Percentiles rank a stretch among this genome's conserved stretches.
phyloP scores from a whole-genome alignment of 1,140 invertebrate species.

The Drosophila littoralis region DNA sequence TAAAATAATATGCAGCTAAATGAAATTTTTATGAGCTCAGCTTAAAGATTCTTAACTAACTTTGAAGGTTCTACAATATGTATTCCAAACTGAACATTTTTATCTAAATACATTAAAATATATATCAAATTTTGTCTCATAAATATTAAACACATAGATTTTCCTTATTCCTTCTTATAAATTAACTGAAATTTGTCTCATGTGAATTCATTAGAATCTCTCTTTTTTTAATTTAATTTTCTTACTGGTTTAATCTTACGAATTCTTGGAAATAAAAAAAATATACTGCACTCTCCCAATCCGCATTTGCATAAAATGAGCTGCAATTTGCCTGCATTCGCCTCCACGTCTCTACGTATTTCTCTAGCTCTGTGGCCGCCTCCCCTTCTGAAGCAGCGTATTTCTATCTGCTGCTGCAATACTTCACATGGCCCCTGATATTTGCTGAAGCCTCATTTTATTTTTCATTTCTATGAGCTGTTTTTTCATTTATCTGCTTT shows the following conservation, averaged over 20 bases:
- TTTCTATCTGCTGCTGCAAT: conserved; percentile 45
- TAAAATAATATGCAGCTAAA: too few relatives aligned
- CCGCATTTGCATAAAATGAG: conserved; percentile 60
- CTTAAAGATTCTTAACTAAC: too few relatives aligned
- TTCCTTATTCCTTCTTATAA: neutral
- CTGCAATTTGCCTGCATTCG: conserved; percentile 25
- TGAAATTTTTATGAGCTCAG: too few relatives aligned
- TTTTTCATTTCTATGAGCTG: conserved; percentile 45
- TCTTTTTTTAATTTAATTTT: too few relatives aligned
- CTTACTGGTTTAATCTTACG: too few relatives aligned
- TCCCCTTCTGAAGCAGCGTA: neutral
- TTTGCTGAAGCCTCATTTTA: conserved; percentile 73
- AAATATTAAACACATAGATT: neutral
- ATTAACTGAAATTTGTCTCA: neutral
- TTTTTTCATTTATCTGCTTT: conserved; percentile 20
- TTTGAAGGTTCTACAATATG: too few relatives aligned
- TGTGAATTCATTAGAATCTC: neutral
- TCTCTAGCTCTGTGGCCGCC: neutral
- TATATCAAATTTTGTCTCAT: neutral
- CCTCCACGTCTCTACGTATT: neutral
- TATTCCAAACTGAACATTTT: too few relatives aligned
- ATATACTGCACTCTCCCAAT: conserved; percentile 15
- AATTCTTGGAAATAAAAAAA: too few relatives aligned
- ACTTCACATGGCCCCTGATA: conserved; percentile 68
- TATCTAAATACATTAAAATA: too few relatives aligned